Evolutionary conservation across 2,797 vertebrate species (phyloP), one percentile per base, ranked within the genome.

Genomic region (Enteromius fasciolatus): DNA sequence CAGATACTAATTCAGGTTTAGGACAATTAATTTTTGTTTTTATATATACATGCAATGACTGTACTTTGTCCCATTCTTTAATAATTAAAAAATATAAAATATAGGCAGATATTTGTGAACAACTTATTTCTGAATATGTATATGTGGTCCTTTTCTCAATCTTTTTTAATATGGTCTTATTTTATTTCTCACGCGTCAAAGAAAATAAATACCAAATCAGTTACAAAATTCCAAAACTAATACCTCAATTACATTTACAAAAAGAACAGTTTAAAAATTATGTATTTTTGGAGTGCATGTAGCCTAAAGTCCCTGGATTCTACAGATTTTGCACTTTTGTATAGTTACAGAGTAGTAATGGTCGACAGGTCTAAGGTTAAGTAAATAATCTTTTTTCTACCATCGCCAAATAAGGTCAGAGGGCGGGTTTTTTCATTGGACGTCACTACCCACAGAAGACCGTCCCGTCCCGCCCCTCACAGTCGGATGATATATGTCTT

Each of bases 331-430:
- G 2, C 44, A 31, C 31, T 74, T 54, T 57, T 57, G 46, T 46
- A 31, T 1, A 57, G 59, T 61, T 33, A 46, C 78, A 46, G 39
- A 46, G 44, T 48, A 18, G n/a, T 31, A 75, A 81, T 25, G 3
- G 4, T 63, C 36, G 5, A 52, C 23, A 36, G 80, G 72, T 68
- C 3, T 36, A 31, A 39, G 54, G 41, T 68, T 76, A 41, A 4
- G 12, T 68, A 50, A 57, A 46, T 4, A 9, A 1, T 48, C 17
- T 46, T 67, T 48, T 48, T 63, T 46, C 64, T 12, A 20, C 39
- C 25, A 3, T 54, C 9, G 20, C 59, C 80, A 68, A n/a, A 82
- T 82, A 74, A 79, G 69, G 63, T 1, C n/a, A 61, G 15, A 8
- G 59, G 80, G 76, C 31, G 80, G 39, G 12, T 5, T 23, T 28